Evolutionary conservation across 2,113 vertebrate genomes (phyloP).

Genomic region (Podiceps cristatus): DNA sequence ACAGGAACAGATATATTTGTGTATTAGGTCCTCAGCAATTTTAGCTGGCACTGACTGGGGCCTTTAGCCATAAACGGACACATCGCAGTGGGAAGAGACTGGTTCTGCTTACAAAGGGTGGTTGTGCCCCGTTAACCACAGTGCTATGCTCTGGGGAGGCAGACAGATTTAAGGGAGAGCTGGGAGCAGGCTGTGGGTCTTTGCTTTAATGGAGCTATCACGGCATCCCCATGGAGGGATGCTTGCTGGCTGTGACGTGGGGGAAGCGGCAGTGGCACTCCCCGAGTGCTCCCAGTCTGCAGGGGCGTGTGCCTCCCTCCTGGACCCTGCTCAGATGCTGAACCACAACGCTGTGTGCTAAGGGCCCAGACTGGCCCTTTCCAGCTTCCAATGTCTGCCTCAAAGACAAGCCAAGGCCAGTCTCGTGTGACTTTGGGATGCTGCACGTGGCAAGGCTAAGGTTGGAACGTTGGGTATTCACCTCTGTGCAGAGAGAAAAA

Average conservation of each 20-base stretch:
- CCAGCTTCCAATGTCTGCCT: background rate
- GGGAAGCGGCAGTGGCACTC: background rate
- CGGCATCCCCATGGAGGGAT: accelerated
- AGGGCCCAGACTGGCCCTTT: background rate
- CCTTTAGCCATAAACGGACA: background rate
- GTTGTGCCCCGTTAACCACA: background rate
- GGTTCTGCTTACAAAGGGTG: background rate
- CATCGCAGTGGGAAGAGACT: background rate
- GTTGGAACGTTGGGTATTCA: background rate
- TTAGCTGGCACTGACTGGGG: background rate
- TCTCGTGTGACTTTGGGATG: background rate
- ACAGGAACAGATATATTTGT: background rate
- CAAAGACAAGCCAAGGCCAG: background rate
- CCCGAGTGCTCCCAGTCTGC: background rate
- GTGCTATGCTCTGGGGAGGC: background rate
- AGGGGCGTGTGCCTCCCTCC: background rate
- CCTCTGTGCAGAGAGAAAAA: background rate
- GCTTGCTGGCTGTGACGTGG: background rate
- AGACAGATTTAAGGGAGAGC: background rate
- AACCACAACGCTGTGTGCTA: background rate
- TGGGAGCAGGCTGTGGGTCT: background rate
- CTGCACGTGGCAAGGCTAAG: background rate
- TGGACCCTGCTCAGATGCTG: background rate
- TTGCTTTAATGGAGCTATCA: background rate
- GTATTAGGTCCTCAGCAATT: background rate